These are phyloP conservation scores for Atta colombica DNA, from an alignment of 1,140 invertebrate genomes.

Conservation along the genomic window DNA sequence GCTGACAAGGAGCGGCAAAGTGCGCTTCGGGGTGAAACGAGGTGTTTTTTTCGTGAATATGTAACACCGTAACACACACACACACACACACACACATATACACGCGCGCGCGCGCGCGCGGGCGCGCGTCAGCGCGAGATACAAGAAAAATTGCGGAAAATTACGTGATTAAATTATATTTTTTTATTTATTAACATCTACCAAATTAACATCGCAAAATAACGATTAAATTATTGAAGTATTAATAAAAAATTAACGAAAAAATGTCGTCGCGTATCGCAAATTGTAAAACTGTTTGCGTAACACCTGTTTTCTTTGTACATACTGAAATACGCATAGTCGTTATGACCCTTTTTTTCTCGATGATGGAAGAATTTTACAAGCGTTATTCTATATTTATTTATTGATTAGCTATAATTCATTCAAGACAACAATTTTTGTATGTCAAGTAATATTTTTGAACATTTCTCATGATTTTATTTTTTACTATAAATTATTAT, in stretches of 20 bases:
- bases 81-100: too few species aligned
- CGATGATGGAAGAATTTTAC: background rate
- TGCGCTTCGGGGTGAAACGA: background rate
- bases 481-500: background rate
- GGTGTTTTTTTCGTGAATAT: background rate
- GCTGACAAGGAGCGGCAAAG: conserved; percentile 18
- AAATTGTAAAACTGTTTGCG: background rate
- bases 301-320: background rate
- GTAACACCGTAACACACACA: background rate
- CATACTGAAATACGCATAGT: background rate
- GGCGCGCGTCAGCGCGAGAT: background rate
- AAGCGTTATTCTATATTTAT: background rate
- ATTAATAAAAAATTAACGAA: background rate
- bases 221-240: background rate
- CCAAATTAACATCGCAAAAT: background rate
- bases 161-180: background rate
- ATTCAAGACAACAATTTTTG: background rate
- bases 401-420: background rate
- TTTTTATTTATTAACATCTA: background rate
- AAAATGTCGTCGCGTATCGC: background rate
- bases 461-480: background rate
- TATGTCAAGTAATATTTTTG: background rate
- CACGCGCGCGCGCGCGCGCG: too few species aligned
- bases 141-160: background rate
- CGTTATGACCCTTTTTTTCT: too few species aligned